phyloP scores from a whole-genome alignment of 2,797 vertebrate species.

The Chanos chanos region DNA sequence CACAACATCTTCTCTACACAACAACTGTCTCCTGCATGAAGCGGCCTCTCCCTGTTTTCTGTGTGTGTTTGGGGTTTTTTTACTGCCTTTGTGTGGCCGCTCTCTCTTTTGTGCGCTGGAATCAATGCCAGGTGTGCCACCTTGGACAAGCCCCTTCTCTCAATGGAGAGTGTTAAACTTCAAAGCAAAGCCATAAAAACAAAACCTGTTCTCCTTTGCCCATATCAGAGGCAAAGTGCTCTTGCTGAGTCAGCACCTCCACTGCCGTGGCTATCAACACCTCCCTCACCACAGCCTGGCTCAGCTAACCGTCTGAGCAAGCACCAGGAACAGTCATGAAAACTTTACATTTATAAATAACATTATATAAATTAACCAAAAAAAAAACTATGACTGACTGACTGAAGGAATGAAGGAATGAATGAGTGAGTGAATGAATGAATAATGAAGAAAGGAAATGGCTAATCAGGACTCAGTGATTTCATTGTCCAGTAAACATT shows the following conservation, averaged over 20 bases:
- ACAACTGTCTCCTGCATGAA: conserved; percentile 32
- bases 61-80: conserved; percentile 39
- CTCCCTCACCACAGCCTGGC: not conserved
- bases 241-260: conserved; percentile 71
- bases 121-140: conserved; percentile 66
- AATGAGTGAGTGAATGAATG: too few relatives aligned
- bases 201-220: conserved; percentile 46
- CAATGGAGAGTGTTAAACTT: conserved; percentile 61
- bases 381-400: too few relatives aligned
- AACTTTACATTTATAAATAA: too few relatives aligned
- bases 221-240: conserved; percentile 53
- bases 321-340: too few relatives aligned
- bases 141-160: conserved; percentile 54
- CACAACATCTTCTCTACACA: conserved; percentile 31
- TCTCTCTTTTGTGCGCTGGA: conserved; percentile 56
- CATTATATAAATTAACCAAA: too few relatives aligned
- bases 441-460: too few relatives aligned
- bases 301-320: too few relatives aligned
- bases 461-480: too few relatives aligned
- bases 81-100: conserved; percentile 55
- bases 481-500: too few relatives aligned
- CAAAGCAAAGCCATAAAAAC: conserved; percentile 57
- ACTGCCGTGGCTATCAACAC: conserved; percentile 1
- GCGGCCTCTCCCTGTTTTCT: conserved; percentile 45
- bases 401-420: too few relatives aligned